Base-by-base conservation (phyloP, 2,888 invertebrate genomes). In the Tanytarsus gracilentus region DNA sequence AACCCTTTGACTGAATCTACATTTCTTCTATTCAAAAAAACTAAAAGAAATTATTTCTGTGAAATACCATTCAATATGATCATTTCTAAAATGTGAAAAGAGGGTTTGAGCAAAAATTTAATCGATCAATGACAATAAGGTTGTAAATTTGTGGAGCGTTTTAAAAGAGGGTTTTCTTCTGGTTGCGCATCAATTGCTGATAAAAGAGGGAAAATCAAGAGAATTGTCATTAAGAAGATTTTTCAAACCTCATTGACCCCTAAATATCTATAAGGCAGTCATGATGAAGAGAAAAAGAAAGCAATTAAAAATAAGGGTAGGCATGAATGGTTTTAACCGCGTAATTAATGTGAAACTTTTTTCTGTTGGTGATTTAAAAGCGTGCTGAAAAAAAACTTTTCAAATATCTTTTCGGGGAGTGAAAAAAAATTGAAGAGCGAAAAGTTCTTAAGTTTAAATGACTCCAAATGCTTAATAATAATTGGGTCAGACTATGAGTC, bases 311-410 rank as follows among this genome's bases (percentile, higher is more conserved):
- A 5, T 11, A 33, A 33, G 6, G n/a, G 33, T 29, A 5, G 6
- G n/a, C 9, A 33, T 11, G 23, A 44, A 44, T 18, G 23, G 18
- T 11, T n/a, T 44, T 18, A 44, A 40, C 40, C 40, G 40, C 40
- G 40, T 40, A 40, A 44, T 44, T 44, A 44, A 44, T 44, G 44
- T 44, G 44, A 44, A 44, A 44, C 44, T 44, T 44, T 44, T 44
- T n/a, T n/a, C n/a, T 16, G 44, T 9, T 18, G 44, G 3, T 36
- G 4, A 14, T 36, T 36, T 2, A 1, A 8, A 21, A 2, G 21
- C 4, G 21, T 3, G 9, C 16, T n/a, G n/a, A n/a, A n/a, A 40
- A 21, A 23, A n/a, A 8, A n/a, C 36, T 36, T 16, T 16, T 36
- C 16, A 36, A 14, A 16, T 16, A 14, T 36, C 5, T 30, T 30